Base-by-base conservation (phyloP, 2,113 vertebrate species). In the Fulica atra region DNA sequence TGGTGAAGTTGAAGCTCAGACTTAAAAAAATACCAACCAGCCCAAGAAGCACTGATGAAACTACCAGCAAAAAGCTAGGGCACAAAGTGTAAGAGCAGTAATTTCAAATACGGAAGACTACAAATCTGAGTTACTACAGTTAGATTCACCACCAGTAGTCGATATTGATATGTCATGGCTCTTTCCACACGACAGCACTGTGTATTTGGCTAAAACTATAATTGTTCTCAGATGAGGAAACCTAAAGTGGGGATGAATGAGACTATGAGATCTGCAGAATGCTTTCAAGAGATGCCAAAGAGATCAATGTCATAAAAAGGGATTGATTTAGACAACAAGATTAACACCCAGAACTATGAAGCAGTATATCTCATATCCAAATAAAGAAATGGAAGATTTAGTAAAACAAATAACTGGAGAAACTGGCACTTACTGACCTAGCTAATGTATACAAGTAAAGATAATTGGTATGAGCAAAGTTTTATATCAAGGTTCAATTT, bases 161-260 rank as follows among this genome's bases (percentile, higher is more conserved):
- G 48, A 33, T 35, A 60, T 28, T 59, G 66, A 54, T 50, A 51
- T 17, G 66, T 66, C 71, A 68, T 1, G 7, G 64, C 31, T 83
- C 79, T 93, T 92, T 74, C 46, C 29, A 38, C 48, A 42, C 40
- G 68, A 81, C 56, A 91, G 31, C 46, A 63, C 29, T 85, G 54
- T 88, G 66, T 92, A 59, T 86, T 89, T 90, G 64, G 24, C 60
- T 90, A 78, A 92, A 93, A 80, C 68, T 83, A 2, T 88, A 88
- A 95, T 94, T 90, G 86, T 74, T 95, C 72, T 95, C 90, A 93
- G 85, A 94, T 89, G 82, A 94, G 29, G n/a, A 80, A 89, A 85
- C 35, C n/a, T 81, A 68, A 89, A 94, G 56, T 25, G 40, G 89
- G 72, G 56, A 90, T 86, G 57, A 94, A 71, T 44, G 64, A 78